These are phyloP conservation scores for Sinocyclocheilus maitianheensis DNA, from an alignment of 2,113 vertebrate species.

Conservation along the genomic window DNA sequence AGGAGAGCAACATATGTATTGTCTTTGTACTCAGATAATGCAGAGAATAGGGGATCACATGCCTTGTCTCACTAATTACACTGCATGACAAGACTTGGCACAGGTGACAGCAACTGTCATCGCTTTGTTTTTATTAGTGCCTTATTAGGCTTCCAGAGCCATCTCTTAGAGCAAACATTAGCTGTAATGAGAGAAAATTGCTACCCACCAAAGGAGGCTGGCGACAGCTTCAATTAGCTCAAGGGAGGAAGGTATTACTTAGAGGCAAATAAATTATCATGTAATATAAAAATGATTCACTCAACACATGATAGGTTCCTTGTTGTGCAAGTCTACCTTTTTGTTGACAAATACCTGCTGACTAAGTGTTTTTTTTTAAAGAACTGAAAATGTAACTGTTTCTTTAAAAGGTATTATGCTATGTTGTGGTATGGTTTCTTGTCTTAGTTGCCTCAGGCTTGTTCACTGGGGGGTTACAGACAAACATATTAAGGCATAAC, in stretches of 20 bases:
- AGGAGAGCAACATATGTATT: slow-evolving; percentile 12
- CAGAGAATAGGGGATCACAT: slow-evolving; percentile 34
- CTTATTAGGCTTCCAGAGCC: slow-evolving; percentile 56
- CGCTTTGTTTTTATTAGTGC: slow-evolving; percentile 62
- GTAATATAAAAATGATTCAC: slow-evolving; percentile 68
- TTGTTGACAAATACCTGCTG: slow-evolving; percentile 33
- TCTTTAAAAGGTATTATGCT: neutral
- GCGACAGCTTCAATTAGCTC: slow-evolving; percentile 77
- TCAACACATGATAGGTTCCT: slow-evolving; percentile 67
- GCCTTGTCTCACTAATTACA: slow-evolving; percentile 32
- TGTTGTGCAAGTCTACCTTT: slow-evolving; percentile 60
- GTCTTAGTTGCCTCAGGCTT: neutral
- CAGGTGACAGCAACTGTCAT: slow-evolving; percentile 57
- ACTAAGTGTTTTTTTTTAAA: neutral
- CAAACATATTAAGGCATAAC: neutral
- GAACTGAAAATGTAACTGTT: neutral
- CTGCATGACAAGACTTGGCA: slow-evolving; percentile 49
- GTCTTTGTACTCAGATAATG: slow-evolving; percentile 5
- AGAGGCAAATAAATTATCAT: slow-evolving; percentile 60
- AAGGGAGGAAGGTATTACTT: slow-evolving; percentile 68
- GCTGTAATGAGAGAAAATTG: slow-evolving; percentile 77
- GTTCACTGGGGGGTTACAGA: neutral
- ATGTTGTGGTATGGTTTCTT: neutral
- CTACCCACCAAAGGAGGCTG: slow-evolving; percentile 70
- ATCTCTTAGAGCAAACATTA: slow-evolving; percentile 57